Base-by-base conservation (phyloP, 1,140 invertebrate genomes). In the Ostrea denselamellosa region DNA sequence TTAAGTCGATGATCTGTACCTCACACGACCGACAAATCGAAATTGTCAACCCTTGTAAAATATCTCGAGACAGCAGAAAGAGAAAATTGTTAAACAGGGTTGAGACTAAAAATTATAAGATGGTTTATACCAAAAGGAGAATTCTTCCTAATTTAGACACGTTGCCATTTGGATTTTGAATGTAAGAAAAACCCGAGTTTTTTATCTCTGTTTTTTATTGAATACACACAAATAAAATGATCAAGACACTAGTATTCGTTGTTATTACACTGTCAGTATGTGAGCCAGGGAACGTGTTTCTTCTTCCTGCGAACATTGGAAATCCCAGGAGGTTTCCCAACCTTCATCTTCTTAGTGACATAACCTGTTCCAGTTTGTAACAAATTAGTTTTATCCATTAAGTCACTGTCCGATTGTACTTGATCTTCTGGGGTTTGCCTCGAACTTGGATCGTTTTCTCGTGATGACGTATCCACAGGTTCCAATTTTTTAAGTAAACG, bases 81-180 rank as follows among this genome's bases (percentile, higher is more conserved):
- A 12, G 88, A n/a, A 86, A 84, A 51, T 34, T 89, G 10, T 58
- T 82, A 22, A 84, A 82, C 71, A 81, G 83, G 19, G 53, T 53
- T 19, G 88, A 89, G 28, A 44, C 83, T 17, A 89, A 89, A 85
- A 19, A 86, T 56, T 89, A 85, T 85, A 84, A 82, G 81, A 86
- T 85, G 62, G 85, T 86, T 28, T 89, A 89, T 22, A 89, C 85
- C 0, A 89, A 89, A 68, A 54, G 88, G 25, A 19, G 68, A 77
- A 44, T 87, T 34, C n/a, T 89, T 52, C 28, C 68, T 7, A 56
- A 87, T 28, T 54, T 89, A 12, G 22, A 22, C n/a, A 89, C 85
- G 4, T 58, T 87, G 51, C 88, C 86, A 56, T 89, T 53, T 87
- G 88, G 88, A 56, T 89, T 86, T 81, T 22, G 8, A 85, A 62